Evolutionary conservation across 2,888 invertebrate genomes (phyloP).

Genomic region (Ornithoptera alexandrae): DNA sequence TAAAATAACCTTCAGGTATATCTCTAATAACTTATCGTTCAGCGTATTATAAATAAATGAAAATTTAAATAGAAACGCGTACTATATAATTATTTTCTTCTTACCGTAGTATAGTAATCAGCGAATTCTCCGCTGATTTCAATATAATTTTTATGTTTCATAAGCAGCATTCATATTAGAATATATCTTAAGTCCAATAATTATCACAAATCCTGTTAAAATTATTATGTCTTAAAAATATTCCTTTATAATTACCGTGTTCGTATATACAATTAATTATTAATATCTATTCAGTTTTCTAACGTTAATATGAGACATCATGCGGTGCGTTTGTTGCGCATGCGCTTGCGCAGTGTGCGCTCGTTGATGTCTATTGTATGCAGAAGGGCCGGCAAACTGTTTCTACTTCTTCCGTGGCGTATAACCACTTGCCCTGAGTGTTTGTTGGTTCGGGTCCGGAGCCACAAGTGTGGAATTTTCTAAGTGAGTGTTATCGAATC

Average conservation of each 20-base stretch:
- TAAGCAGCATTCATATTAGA: neutral
- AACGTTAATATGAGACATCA: constrained; percentile 17
- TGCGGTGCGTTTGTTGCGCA: constrained; percentile 6
- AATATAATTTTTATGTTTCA: no score
- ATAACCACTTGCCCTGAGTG: no score
- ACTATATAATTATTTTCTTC: neutral
- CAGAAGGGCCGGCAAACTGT: constrained; percentile 19
- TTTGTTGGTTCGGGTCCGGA: no score
- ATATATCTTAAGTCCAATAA: neutral
- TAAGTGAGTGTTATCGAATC: no score
- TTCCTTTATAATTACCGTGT: neutral
- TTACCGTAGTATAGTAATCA: neutral
- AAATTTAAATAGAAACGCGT: no score
- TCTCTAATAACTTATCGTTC: no score
- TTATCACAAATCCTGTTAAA: no score
- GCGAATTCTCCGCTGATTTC: neutral
- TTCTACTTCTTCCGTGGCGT: no score
- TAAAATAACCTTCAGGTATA: no score
- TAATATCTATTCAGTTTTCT: constrained; percentile 20
- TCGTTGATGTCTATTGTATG: constrained; percentile 37
- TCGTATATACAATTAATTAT: constrained; percentile 39
- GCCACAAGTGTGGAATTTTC: no score
- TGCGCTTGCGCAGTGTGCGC: constrained; percentile 34
- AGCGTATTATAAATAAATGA: no score
- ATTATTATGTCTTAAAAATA: no score